phyloP scores from a whole-genome alignment of 2,797 vertebrate species.

The Fringilla coelebs region DNA sequence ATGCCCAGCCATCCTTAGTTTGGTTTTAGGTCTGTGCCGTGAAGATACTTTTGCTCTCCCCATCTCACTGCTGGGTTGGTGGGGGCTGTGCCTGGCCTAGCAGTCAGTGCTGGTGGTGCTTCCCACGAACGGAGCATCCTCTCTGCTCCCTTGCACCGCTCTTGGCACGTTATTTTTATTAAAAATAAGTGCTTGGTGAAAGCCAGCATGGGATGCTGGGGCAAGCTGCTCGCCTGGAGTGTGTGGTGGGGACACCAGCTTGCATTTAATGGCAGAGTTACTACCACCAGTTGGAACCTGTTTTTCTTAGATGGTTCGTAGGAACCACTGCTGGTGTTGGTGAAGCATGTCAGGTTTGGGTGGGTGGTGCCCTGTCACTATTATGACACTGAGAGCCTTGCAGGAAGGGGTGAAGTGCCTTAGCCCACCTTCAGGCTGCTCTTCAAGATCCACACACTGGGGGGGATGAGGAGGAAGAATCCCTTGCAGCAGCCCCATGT shows the following conservation, averaged over 20 bases:
- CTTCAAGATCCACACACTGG: neutral
- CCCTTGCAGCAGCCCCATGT: accelerated
- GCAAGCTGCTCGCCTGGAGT: accelerated
- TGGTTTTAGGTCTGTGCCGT: neutral
- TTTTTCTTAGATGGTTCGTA: neutral
- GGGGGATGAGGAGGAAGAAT: neutral
- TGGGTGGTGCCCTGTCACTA: neutral
- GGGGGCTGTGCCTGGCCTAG: neutral
- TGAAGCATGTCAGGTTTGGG: neutral
- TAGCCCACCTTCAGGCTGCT: neutral
- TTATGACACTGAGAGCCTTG: neutral
- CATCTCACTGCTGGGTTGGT: accelerated
- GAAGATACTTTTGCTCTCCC: neutral
- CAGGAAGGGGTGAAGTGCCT: neutral
- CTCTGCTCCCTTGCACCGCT: neutral
- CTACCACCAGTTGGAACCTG: neutral
- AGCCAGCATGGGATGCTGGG: neutral
- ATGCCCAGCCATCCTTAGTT: neutral
- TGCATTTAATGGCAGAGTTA: neutral
- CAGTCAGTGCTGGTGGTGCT: neutral
- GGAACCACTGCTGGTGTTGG: neutral
- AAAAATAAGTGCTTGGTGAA: neutral
- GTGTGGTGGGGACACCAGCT: accelerated
- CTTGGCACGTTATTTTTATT: neutral
- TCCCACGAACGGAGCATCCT: neutral